These are phyloP conservation scores for Aethina tumida DNA, from an alignment of 1,140 invertebrate species.

Conservation along the genomic window DNA sequence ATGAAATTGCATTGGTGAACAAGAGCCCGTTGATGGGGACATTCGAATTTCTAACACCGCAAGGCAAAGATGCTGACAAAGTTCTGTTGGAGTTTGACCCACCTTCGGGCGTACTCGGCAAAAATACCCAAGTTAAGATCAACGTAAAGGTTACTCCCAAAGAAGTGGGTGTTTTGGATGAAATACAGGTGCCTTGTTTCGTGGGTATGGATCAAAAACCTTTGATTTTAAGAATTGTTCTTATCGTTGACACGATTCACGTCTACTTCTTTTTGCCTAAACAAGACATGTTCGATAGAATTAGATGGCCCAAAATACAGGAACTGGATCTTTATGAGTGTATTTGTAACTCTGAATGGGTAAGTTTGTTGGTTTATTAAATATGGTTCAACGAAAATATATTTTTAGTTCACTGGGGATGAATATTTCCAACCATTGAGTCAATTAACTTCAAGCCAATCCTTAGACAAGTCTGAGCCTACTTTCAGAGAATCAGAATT, in stretches of 20 bases:
- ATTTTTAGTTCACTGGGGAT: too few species aligned
- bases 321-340: too few species aligned
- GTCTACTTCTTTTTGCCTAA: constrained; percentile 23
- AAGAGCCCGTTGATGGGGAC: constrained; percentile 12
- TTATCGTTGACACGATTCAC: constrained; percentile 18
- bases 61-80: constrained; percentile 15
- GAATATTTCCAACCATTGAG: too few species aligned
- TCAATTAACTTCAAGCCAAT: too few species aligned
- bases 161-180: constrained; percentile 22
- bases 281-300: constrained; percentile 11
- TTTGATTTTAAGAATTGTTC: constrained; percentile 20
- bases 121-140: constrained; percentile 12
- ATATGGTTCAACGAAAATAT: too few species aligned
- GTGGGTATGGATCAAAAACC: constrained; percentile 14
- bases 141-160: constrained; percentile 15
- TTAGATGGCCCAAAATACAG: constrained; percentile 28
- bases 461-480: too few species aligned
- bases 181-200: constrained; percentile 24
- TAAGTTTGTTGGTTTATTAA: too few species aligned
- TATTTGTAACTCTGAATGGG: too few species aligned
- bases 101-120: constrained; percentile 13
- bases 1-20: constrained; percentile 22
- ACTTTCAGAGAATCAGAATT: too few species aligned
- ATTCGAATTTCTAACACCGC: constrained; percentile 20
- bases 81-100: constrained; percentile 16